A percentile compares a stretch with the other conserved stretches of the same genome.
These are phyloP conservation scores for Bemisia tabaci DNA, from an alignment of 1,140 invertebrate genomes.

Conservation along the genomic window DNA sequence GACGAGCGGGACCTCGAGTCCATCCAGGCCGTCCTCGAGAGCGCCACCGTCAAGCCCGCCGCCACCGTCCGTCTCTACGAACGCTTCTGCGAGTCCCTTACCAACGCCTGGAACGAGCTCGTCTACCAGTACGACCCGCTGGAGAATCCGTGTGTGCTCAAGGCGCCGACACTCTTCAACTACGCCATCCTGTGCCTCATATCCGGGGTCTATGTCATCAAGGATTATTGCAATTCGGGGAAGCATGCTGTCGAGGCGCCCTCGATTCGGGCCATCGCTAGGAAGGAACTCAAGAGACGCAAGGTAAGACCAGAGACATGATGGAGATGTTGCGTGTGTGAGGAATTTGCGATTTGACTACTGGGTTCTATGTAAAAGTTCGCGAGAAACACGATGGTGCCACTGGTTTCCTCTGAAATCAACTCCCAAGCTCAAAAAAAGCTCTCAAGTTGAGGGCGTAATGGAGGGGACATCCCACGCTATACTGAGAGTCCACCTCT, in stretches of 20 bases:
- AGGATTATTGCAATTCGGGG: conserved; percentile 34
- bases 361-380: no score
- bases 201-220: conserved; percentile 38
- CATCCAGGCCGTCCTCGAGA: conserved; percentile 13
- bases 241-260: not conserved
- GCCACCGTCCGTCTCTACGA: conserved; percentile 49
- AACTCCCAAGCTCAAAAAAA: no score
- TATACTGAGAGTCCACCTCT: no score
- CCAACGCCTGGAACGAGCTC: conserved; percentile 65
- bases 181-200: conserved; percentile 43
- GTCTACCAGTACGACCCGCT: conserved; percentile 59
- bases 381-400: no score
- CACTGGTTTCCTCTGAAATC: no score
- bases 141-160: conserved; percentile 48
- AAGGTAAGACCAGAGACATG: no score
- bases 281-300: conserved; percentile 25
- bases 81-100: conserved; percentile 47
- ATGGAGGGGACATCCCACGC: no score
- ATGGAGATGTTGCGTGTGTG: no score
- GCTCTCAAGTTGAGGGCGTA: no score
- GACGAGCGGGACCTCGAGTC: conserved; percentile 11
- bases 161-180: conserved; percentile 43
- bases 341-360: no score
- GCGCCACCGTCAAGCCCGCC: conserved; percentile 33
- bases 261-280: not conserved